Base-by-base conservation (phyloP, 2,797 vertebrate genomes). In the Falco rusticolus region DNA sequence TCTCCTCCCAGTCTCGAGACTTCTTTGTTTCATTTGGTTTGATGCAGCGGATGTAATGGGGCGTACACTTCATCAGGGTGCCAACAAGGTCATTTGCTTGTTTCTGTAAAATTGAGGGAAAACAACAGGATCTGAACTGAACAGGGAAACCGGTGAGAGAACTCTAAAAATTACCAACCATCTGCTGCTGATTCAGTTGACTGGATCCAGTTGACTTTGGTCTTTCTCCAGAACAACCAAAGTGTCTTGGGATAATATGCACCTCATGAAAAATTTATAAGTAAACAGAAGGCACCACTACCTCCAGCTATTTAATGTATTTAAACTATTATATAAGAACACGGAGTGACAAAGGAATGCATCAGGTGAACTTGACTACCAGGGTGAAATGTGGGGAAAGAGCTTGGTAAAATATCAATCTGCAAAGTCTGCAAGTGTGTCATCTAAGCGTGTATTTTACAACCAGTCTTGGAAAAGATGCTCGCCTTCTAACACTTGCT, bases 21-120 rank as follows among this genome's bases (percentile, higher is more conserved):
- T 99, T 99, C 98, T 99, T 99, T 34, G 99, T 99, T 96, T 99
- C 99, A 3, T 99, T 99, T 6, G 99, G 99, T 96, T 99, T 99
- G 98, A 99, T 99, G 97, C 99, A 99, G 93, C 99, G 99, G 97
- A 99, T 99, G 96, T 99, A 99, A 95, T 99, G 99, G 6, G 99
- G 99, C 3, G 99, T 99, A 26, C 99, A 99, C 95, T 99, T 99
- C 99, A 99, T 99, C 95, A 99, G 97, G 4, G 99, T 99, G 97
- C 98, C 98, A 97, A 99, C 99, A 50, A 99, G 98, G 96, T 99
- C 99, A 33, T 99, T 99, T 94, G 99, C 99, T 98, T 99, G 99
- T 99, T 98, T 99, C 99, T 99, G 96, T 48, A 76, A 75, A 86
- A 84, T 77, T 39, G 47, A 68, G 63, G 78, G 47, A 57, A 57